Conservation (phyloP, 1,140 invertebrate genomes). For the Atopsyche davidsoni region DNA sequence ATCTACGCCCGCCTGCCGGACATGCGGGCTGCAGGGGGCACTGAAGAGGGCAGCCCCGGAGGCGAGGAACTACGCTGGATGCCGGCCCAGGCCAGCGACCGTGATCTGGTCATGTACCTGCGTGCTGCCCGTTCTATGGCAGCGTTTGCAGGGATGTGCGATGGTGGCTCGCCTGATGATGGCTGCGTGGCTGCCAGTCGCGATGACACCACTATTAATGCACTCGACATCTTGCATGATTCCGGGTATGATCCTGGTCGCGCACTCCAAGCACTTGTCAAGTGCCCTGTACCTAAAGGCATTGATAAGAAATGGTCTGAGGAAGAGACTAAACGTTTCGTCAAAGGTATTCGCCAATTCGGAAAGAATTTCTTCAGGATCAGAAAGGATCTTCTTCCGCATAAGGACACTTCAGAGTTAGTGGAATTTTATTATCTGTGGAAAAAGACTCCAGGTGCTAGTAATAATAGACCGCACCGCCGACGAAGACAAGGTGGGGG, state of each 20-base stretch:
- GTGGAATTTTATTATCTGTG: slow-evolving; percentile 99
- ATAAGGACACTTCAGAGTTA: slow-evolving; percentile 93
- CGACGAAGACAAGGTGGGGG: slow-evolving; percentile 68
- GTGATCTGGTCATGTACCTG: slow-evolving; percentile 95
- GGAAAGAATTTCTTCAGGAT: slow-evolving; percentile 99
- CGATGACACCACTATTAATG: slow-evolving; percentile 97
- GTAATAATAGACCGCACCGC: slow-evolving; percentile 86
- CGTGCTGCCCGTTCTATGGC: slow-evolving; percentile 92
- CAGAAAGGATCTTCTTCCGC: slow-evolving; percentile 88
- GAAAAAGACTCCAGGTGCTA: slow-evolving; percentile 99
- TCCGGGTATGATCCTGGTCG: slow-evolving; percentile 92
- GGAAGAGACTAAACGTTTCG: slow-evolving; percentile 96
- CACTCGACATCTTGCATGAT: slow-evolving; percentile 90
- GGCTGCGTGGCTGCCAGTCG: slow-evolving; percentile 91
- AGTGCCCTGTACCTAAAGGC: slow-evolving; percentile 93
- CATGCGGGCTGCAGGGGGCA: slow-evolving; percentile 58
- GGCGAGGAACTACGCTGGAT: slow-evolving; percentile 90
- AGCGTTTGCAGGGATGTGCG: slow-evolving; percentile 93
- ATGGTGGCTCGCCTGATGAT: slow-evolving; percentile 93
- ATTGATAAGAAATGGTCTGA: slow-evolving; percentile 98
- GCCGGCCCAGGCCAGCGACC: slow-evolving; percentile 83
- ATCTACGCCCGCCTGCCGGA: slow-evolving; percentile 67
- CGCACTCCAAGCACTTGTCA: slow-evolving; percentile 91
- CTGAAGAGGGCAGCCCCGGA: slow-evolving; percentile 67
- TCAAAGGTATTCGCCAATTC: slow-evolving; percentile 94